These are phyloP conservation scores for Brienomyrus longianalis DNA, from an alignment of 2,113 vertebrate genomes.

Conservation along the genomic window DNA sequence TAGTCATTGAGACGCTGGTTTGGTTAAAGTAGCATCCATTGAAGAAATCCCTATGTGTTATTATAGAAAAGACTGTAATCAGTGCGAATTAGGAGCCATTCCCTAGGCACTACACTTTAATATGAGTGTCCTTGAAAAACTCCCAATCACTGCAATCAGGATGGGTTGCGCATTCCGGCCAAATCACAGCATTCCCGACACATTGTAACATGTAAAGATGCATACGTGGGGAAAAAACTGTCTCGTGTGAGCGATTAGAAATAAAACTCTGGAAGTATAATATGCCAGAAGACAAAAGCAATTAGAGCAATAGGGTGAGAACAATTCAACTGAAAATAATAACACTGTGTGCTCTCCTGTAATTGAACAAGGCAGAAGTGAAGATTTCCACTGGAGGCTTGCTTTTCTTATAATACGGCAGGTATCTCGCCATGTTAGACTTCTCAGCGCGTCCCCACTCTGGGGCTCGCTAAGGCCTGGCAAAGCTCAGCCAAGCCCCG, in stretches of 20 bases:
- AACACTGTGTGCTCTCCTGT: neutral
- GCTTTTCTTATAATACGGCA: constrained; percentile 1
- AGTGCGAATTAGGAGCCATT: neutral
- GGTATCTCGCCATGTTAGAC: constrained; percentile 4
- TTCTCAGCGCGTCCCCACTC: constrained; percentile 10
- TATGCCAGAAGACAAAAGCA: neutral
- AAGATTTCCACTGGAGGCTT: constrained; percentile 9
- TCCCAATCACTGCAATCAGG: neutral
- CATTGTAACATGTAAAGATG: neutral
- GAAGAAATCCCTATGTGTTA: neutral
- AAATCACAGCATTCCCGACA: neutral
- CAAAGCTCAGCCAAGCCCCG: neutral
- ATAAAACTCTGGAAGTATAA: neutral
- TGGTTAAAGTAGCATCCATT: neutral
- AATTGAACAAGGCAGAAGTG: neutral
- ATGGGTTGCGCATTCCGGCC: neutral
- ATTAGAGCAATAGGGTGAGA: neutral
- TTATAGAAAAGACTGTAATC: neutral
- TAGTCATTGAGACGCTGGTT: neutral
- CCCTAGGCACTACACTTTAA: neutral
- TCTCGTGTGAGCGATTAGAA: too few species aligned
- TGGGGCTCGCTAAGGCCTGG: neutral
- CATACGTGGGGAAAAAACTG: neutral
- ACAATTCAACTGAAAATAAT: neutral
- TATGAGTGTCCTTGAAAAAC: neutral